These are phyloP conservation scores for Macrotrachela quadricornifera DNA, from an alignment of 1,140 invertebrate genomes.

Conservation along the genomic window DNA sequence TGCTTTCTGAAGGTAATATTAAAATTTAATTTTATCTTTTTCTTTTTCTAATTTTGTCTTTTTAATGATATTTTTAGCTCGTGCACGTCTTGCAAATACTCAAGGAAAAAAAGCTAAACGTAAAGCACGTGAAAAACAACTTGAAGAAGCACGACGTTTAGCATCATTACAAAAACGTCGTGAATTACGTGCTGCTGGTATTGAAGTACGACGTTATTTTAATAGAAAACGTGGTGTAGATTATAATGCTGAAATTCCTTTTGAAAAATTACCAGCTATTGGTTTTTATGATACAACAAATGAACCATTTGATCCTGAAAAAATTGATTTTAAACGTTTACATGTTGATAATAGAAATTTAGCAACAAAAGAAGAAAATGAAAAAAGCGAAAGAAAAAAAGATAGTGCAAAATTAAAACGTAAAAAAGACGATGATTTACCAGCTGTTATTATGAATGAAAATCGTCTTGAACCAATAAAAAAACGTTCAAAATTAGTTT, in stretches of 20 bases:
- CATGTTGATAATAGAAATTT: conserved; percentile 50
- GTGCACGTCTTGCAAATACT: conserved; percentile 89
- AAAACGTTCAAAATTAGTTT: conserved; percentile 80
- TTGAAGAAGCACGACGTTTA: conserved; percentile 83
- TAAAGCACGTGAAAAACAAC: conserved; percentile 90
- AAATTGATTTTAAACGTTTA: conserved; percentile 64
- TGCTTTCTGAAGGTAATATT: conserved; percentile 59
- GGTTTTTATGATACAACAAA: conserved; percentile 77
- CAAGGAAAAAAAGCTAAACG: conserved; percentile 98
- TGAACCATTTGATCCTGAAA: conserved; percentile 62
- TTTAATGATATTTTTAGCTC: conserved; percentile 36
- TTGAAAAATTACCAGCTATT: conserved; percentile 69
- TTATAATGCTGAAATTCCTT: conserved; percentile 92
- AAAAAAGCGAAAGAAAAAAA: conserved; percentile 47
- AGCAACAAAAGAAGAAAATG: conserved; percentile 67
- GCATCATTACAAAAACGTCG: conserved; percentile 85
- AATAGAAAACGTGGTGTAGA: conserved; percentile 46
- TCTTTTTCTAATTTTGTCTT: too few relatives aligned
- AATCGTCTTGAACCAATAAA: conserved; percentile 59
- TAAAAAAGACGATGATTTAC: conserved; percentile 77
- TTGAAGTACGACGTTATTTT: conserved; percentile 30
- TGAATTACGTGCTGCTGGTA: conserved; percentile 90
- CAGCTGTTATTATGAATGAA: conserved; percentile 25
- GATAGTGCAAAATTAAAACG: conserved; percentile 55
- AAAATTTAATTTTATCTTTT: too few relatives aligned